Conservation (phyloP, 2,113 vertebrate species). For the Pycnonotus jocosus region DNA sequence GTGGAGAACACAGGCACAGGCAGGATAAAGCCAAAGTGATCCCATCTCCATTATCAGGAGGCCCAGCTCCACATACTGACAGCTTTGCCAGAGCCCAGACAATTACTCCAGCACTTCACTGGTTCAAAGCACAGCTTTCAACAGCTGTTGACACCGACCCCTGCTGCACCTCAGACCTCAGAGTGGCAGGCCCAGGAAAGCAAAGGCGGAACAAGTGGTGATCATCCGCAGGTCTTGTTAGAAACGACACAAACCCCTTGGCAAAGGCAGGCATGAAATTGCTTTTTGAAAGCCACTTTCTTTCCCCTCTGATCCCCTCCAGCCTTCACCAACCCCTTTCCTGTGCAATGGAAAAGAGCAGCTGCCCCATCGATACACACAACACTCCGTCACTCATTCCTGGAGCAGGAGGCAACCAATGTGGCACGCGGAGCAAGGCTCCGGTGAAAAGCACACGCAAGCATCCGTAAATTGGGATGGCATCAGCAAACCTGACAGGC, state of each 20-base stretch:
- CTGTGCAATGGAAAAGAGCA: background rate
- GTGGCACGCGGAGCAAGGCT: rapidly evolving
- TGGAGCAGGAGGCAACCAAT: background rate
- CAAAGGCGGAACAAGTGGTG: background rate
- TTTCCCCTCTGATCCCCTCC: background rate
- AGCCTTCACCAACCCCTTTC: background rate
- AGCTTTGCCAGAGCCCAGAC: background rate
- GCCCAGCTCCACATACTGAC: background rate
- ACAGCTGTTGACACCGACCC: background rate
- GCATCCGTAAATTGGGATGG: background rate
- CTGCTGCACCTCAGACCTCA: background rate
- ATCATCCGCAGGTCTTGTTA: background rate
- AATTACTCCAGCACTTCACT: background rate
- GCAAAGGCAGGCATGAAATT: background rate
- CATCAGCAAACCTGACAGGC: background rate
- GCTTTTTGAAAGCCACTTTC: background rate
- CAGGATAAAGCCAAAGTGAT: background rate
- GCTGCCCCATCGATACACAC: background rate
- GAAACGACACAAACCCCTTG: background rate
- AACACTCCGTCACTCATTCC: background rate
- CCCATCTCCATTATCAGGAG: background rate
- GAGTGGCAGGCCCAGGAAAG: background rate
- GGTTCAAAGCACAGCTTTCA: background rate
- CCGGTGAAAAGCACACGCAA: rapidly evolving
- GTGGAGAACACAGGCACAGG: background rate